Evolutionary conservation across 1,140 invertebrate species (phyloP), one percentile per base, ranked within the genome.

Genomic region (Danaus melanippus): DNA sequence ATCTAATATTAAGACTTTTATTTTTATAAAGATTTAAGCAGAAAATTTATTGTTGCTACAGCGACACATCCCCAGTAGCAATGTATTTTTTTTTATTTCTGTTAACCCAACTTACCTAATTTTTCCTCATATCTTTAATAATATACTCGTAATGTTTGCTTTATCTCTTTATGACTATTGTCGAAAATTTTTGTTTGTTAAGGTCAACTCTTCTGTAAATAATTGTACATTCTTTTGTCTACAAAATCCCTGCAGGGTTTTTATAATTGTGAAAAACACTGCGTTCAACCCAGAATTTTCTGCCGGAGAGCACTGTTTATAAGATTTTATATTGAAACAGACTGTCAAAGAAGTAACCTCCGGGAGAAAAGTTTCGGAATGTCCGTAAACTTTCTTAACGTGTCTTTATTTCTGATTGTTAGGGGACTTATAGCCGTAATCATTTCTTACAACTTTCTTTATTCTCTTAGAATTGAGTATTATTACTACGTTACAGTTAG

Each of bases 341-440:
- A 77, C 74, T 77, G 76, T 77, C 76, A 76, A 76, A 77, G 64
- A 68, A 74, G 62, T 62, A 68, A 51, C 76, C 66, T 66, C 39
- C 15, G 76, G 72, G 73, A 75, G 60, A 10, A 12, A 58, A 71
- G 74, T 65, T 79, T 79, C 57, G 64, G 49, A 64, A 68, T 63
- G 58, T 62, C 65, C 54, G 50, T 52, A 60, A 74, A 79, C 53
- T 79, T 77, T 66, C 42, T 56, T 69, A 76, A 71, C 69, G 70
- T 69, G 64, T 72, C 74, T 76, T 79, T 74, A 75, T 76, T 77
- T 75, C 66, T 67, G 69, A 74, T 74, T 74, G 68, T 70, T 58
- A 62, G 62, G 43, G 54, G 42, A 43, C 50, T 58, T 58, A 11
- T 58, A 43, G n/a, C 21, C 21, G 46, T 53, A 48, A 53, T 53